These are phyloP conservation scores for Coreius guichenoti DNA, from an alignment of 2,797 vertebrate species.

Conservation along the genomic window DNA sequence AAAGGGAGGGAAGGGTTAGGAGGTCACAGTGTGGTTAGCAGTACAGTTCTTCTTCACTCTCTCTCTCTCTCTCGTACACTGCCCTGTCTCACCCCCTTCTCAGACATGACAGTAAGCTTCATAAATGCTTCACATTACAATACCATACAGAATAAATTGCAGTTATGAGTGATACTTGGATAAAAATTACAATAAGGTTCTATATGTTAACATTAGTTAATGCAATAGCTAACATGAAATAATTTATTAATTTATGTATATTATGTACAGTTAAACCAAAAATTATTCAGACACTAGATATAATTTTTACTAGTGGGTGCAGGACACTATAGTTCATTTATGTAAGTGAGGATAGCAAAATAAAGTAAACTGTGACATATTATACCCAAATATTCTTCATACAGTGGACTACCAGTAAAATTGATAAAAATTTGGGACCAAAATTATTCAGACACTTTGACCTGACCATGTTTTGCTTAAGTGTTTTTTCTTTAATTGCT, in stretches of 20 bases:
- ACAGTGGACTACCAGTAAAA: too few relatives aligned
- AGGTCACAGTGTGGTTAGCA: conserved; percentile 75
- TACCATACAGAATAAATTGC: neutral
- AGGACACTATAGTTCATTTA: too few relatives aligned
- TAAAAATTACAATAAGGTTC: neutral
- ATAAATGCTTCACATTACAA: conserved; percentile 7
- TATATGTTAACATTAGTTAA: neutral
- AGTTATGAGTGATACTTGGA: neutral
- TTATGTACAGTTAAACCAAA: too few relatives aligned
- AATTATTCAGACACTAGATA: too few relatives aligned
- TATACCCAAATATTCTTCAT: too few relatives aligned
- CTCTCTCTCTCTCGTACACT: conserved; percentile 46
- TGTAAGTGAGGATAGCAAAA: too few relatives aligned
- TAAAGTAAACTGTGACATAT: too few relatives aligned
- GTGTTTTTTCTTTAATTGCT: too few relatives aligned
- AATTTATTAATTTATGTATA: neutral
- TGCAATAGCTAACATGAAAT: neutral
- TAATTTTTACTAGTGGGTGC: too few relatives aligned
- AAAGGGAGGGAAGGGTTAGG: conserved; percentile 72
- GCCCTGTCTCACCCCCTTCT: neutral
- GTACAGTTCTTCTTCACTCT: conserved; percentile 61
- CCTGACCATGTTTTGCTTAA: too few relatives aligned
- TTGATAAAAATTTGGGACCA: too few relatives aligned
- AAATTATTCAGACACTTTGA: too few relatives aligned
- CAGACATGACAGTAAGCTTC: conserved; percentile 7